These are phyloP conservation scores for Setipinna tenuifilis DNA, from an alignment of 2,797 vertebrate species.

Conservation along the genomic window DNA sequence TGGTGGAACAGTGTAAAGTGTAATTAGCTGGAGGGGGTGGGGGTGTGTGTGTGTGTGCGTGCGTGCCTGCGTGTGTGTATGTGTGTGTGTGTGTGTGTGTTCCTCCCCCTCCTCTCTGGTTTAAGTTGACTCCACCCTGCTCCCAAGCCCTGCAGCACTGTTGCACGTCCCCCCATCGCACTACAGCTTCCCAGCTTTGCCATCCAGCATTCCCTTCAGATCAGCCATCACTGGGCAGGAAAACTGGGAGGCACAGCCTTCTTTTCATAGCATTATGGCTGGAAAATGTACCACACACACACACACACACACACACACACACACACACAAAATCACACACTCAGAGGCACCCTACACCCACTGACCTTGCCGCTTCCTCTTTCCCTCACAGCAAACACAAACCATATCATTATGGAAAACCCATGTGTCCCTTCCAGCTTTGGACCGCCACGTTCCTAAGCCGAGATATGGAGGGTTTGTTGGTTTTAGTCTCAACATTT, in stretches of 20 bases:
- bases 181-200: not conserved
- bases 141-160: not conserved
- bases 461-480: not conserved
- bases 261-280: conserved; percentile 16
- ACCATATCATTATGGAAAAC: conserved; percentile 46
- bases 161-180: too few species aligned
- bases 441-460: not conserved
- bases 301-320: not conserved
- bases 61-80: conserved; percentile 27
- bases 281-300: conserved; percentile 22
- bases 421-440: not conserved
- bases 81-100: conserved; percentile 21
- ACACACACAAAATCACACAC: not conserved
- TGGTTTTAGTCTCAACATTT: not conserved
- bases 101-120: not conserved
- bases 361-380: conserved; percentile 46
- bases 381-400: conserved; percentile 42
- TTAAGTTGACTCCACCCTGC: conserved; percentile 12
- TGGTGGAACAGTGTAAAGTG: conserved; percentile 17
- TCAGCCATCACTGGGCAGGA: not conserved
- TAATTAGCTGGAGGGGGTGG: conserved; percentile 30
- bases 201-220: not conserved
- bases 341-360: not conserved
- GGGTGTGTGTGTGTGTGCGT: conserved; percentile 17
- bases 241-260: not conserved